These are phyloP conservation scores for Anniella stebbinsi DNA, from an alignment of 2,797 vertebrate genomes.

Conservation along the genomic window DNA sequence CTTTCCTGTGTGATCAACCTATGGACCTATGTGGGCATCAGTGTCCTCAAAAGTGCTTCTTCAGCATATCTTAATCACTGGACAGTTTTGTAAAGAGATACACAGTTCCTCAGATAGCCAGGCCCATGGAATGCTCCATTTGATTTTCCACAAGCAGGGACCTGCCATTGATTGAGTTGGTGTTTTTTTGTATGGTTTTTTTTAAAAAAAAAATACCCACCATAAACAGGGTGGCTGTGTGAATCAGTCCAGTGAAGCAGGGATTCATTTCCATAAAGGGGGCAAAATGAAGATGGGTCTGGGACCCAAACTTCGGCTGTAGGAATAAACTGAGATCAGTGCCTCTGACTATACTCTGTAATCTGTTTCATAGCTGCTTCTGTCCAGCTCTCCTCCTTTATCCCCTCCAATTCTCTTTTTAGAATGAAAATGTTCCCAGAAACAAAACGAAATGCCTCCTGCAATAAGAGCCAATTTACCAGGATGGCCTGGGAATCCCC, in stretches of 20 bases:
- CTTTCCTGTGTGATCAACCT: no score
- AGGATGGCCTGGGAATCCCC: slow-evolving; percentile 3
- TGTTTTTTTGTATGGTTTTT: no score
- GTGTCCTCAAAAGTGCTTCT: no score
- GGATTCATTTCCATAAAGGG: not conserved
- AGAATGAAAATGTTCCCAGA: not conserved
- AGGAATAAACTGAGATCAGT: not conserved
- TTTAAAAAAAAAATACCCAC: not conserved
- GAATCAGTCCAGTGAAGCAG: not conserved
- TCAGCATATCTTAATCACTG: no score
- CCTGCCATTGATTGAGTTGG: not conserved
- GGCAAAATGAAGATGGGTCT: not conserved
- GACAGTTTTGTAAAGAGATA: no score
- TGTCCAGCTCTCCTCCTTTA: not conserved
- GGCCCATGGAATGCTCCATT: not conserved
- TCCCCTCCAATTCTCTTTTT: not conserved
- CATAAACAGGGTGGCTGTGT: not conserved
- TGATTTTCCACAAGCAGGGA: not conserved
- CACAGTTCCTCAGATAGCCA: no score
- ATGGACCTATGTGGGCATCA: no score
- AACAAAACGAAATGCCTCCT: slow-evolving; percentile 18
- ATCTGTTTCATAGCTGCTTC: not conserved
- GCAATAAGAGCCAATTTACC: slow-evolving; percentile 5
- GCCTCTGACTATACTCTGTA: not conserved
- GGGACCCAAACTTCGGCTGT: not conserved